A percentile compares a stretch with the other conserved stretches of the same genome.
phyloP scores from a whole-genome alignment of 2,113 vertebrate genomes.

The Chrysemys picta region DNA sequence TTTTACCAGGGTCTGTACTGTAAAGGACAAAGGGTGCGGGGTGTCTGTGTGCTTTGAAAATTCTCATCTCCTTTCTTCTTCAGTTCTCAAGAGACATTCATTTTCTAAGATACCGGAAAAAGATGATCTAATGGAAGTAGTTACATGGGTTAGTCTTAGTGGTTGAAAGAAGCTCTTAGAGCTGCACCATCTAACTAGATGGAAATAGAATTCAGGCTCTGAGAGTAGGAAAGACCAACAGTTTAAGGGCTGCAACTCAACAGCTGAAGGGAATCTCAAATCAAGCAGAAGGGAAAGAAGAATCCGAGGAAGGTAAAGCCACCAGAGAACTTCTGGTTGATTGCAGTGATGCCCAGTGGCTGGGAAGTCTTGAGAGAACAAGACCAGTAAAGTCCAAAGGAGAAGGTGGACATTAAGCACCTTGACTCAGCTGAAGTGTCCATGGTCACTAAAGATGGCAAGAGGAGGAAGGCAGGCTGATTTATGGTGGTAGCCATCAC shows the following conservation, averaged over 20 bases:
- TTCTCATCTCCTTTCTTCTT: background rate
- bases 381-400: background rate
- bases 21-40: background rate
- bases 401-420: background rate
- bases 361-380: background rate
- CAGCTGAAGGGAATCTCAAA: background rate
- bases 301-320: background rate
- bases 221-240: background rate
- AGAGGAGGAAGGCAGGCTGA: too few relatives aligned
- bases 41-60: background rate
- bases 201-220: background rate
- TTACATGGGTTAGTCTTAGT: conserved; percentile 36
- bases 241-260: conserved; percentile 7
- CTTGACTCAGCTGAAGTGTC: background rate
- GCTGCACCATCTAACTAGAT: conserved; percentile 13
- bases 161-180: conserved; percentile 35
- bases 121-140: background rate
- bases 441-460: too few relatives aligned
- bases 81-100: background rate
- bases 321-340: background rate
- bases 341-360: background rate
- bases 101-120: background rate
- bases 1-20: background rate
- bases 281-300: background rate
- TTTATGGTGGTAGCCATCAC: background rate